A percentile compares a stretch with the other conserved stretches of the same genome.
Evolutionary conservation across 2,113 vertebrate genomes (phyloP).

Genomic region (Girardinichthys multiradiatus): DNA sequence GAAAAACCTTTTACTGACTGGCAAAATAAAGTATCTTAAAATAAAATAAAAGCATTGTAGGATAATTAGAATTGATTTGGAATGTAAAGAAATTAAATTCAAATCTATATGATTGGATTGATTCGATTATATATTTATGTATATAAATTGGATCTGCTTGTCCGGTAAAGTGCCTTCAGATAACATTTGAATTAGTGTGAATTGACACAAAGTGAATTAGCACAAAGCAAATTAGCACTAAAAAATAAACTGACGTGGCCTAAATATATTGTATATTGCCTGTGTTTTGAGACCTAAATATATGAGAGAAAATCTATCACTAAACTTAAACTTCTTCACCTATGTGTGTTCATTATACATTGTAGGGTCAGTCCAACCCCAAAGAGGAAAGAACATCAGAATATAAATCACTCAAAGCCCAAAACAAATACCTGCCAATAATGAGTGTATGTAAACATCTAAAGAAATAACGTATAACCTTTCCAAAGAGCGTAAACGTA

Average conservation of each 20-base stretch:
- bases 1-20: not conserved
- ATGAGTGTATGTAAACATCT: not conserved
- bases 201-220: no score
- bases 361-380: not conserved
- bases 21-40: not conserved
- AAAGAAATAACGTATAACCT: not conserved
- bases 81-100: not conserved
- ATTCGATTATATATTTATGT: no score
- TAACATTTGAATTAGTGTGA: no score
- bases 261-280: no score
- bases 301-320: not conserved
- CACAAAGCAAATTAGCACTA: not conserved
- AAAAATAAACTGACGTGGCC: not conserved
- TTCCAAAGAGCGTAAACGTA: conserved; percentile 1
- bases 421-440: not conserved
- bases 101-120: not conserved
- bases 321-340: not conserved
- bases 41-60: not conserved
- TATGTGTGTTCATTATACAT: not conserved
- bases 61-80: not conserved
- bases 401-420: not conserved
- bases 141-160: not conserved
- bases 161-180: not conserved
- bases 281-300: not conserved
- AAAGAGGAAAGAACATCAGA: not conserved